phyloP scores from a whole-genome alignment of 2,113 vertebrate species.

The Lonchura striata region DNA sequence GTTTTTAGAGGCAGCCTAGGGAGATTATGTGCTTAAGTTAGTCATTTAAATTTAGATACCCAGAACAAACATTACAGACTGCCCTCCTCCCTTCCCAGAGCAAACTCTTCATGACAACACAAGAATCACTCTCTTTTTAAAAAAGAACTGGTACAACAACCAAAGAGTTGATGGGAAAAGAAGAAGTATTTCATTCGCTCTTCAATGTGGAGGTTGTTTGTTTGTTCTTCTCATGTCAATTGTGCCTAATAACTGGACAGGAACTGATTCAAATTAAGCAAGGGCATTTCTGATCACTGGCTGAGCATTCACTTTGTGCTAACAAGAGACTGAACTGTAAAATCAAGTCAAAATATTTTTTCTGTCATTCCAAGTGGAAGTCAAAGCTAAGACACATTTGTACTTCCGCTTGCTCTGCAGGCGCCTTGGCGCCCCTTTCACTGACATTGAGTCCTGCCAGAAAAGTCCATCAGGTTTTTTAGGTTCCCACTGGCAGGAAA shows the following conservation, averaged over 20 bases:
- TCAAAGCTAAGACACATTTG: background rate
- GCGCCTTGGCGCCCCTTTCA: background rate
- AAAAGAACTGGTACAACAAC: background rate
- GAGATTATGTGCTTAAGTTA: constrained; percentile 42
- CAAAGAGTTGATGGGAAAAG: background rate
- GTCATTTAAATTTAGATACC: constrained; percentile 44
- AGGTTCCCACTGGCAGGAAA: constrained; percentile 43
- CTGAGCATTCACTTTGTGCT: background rate
- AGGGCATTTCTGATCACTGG: constrained; percentile 45
- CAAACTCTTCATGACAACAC: background rate
- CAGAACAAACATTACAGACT: constrained; percentile 25
- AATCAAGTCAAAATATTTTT: constrained; percentile 60
- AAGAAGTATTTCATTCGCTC: background rate
- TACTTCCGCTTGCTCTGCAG: background rate
- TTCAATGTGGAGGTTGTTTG: background rate
- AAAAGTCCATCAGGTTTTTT: constrained; percentile 31
- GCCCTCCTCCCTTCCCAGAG: background rate
- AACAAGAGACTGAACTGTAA: constrained; percentile 4
- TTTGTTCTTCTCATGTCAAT: background rate
- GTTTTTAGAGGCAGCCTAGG: constrained; percentile 29
- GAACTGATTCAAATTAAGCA: constrained; percentile 50
- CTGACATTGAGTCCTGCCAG: constrained; percentile 18
- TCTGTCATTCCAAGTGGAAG: background rate
- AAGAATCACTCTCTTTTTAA: background rate
- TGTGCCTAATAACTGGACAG: background rate